phyloP scores from a whole-genome alignment of 92 coral and sea anemone genomes.

The Desmophyllum pertusum region DNA sequence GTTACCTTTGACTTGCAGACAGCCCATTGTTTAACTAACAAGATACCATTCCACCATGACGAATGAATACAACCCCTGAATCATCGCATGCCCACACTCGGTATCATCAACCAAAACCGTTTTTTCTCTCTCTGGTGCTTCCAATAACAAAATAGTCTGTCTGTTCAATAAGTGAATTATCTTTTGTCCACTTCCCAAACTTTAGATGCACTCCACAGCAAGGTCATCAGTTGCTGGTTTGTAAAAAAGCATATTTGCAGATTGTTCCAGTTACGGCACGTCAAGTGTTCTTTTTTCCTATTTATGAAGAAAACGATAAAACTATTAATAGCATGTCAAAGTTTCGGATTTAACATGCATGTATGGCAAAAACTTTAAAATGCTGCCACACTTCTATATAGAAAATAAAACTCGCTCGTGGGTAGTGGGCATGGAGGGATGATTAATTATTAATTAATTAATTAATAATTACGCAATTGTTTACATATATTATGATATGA shows the following conservation, averaged over 20 bases:
- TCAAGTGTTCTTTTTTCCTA: not conserved
- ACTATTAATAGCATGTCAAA: not conserved
- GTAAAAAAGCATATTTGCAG: not conserved
- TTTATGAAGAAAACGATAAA: not conserved
- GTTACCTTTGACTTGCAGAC: slow-evolving; percentile 23
- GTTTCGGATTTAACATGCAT: not conserved
- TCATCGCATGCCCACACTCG: slow-evolving; percentile 1
- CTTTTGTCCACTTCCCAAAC: slow-evolving; percentile 14
- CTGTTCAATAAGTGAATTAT: not conserved
- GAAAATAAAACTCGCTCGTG: too few species aligned
- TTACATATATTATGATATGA: too few species aligned
- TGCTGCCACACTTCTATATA: too few species aligned
- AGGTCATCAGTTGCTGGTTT: not conserved
- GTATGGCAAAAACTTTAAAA: too few species aligned
- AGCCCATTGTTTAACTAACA: slow-evolving; percentile 26
- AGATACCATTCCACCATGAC: slow-evolving; percentile 19
- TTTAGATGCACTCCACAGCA: slow-evolving; percentile 1
- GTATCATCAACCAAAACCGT: slow-evolving; percentile 34
- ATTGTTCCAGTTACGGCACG: not conserved
- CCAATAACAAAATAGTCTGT: slow-evolving; percentile 10
- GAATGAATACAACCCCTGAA: slow-evolving; percentile 33
- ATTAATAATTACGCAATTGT: too few species aligned
- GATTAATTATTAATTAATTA: too few species aligned
- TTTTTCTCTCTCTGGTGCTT: not conserved
- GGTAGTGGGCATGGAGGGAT: too few species aligned